Percentiles rank a stretch among this genome's conserved stretches.
Conservation (phyloP, 2,113 vertebrate genomes). For the Clupea harengus region DNA sequence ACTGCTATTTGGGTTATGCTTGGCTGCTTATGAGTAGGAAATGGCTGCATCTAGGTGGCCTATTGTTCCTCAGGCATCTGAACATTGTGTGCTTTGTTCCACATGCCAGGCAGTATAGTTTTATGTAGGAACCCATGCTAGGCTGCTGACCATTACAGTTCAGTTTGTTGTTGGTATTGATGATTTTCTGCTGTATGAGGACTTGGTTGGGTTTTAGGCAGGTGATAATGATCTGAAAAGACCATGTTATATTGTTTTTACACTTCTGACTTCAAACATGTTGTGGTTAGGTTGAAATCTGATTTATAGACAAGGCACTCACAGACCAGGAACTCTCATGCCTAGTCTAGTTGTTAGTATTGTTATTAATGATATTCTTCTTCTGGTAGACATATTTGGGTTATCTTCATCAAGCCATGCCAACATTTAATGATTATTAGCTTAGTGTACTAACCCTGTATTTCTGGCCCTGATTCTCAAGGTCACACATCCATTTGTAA, state of each 20-base stretch:
- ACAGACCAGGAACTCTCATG: too few species aligned
- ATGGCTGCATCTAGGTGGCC: background rate
- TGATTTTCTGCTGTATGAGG: background rate
- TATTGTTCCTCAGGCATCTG: background rate
- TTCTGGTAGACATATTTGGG: background rate
- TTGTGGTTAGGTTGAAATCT: background rate
- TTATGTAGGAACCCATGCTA: background rate
- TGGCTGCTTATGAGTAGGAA: background rate
- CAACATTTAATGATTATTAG: background rate
- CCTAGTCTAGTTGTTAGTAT: too few species aligned
- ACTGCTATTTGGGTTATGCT: background rate
- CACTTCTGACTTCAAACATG: background rate
- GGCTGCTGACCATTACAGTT: background rate
- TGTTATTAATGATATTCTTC: background rate
- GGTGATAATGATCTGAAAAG: too few species aligned
- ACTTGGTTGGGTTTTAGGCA: background rate
- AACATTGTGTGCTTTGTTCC: conserved; percentile 3
- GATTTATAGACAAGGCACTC: background rate
- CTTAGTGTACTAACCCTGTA: background rate
- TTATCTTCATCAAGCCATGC: background rate
- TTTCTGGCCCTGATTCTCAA: background rate
- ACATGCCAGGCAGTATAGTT: background rate
- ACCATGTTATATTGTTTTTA: background rate
- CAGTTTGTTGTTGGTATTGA: background rate
- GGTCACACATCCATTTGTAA: background rate